These are phyloP conservation scores for Trialeurodes vaporariorum DNA, from an alignment of 1,140 invertebrate species.

Conservation along the genomic window DNA sequence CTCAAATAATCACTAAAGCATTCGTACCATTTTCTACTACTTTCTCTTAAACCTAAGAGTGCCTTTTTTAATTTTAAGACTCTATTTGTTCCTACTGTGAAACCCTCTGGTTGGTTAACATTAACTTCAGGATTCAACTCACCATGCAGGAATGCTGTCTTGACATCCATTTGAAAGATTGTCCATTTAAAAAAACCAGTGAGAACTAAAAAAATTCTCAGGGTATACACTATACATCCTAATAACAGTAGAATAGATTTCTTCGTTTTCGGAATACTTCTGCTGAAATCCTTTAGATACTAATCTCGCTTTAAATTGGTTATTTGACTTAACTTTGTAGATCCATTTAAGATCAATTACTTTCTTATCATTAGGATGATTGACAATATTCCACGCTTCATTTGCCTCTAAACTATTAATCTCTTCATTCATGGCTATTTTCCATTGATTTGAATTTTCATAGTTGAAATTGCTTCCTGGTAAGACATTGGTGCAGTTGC, in stretches of 20 bases:
- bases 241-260: constrained; percentile 23
- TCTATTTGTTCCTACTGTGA: not conserved
- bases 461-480: not conserved
- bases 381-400: too few species aligned
- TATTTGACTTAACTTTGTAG: too few species aligned
- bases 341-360: constrained; percentile 17
- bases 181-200: too few species aligned
- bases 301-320: too few species aligned
- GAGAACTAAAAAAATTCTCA: too few species aligned
- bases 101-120: constrained; percentile 25
- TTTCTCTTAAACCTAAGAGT: constrained; percentile 24
- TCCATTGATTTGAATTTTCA: constrained; percentile 9
- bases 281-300: constrained; percentile 22
- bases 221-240: constrained; percentile 18
- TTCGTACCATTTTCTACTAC: constrained; percentile 25
- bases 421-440: constrained; percentile 15
- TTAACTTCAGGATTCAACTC: too few species aligned
- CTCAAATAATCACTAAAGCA: constrained; percentile 9
- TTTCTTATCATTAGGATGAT: constrained; percentile 18
- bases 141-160: too few species aligned
- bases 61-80: constrained; percentile 19
- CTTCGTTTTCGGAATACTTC: constrained; percentile 15
- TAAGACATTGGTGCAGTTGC: not conserved
- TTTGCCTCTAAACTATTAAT: too few species aligned
- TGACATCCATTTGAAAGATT: too few species aligned